phyloP scores from a whole-genome alignment of 2,113 vertebrate genomes.

The Lophius piscatorius region DNA sequence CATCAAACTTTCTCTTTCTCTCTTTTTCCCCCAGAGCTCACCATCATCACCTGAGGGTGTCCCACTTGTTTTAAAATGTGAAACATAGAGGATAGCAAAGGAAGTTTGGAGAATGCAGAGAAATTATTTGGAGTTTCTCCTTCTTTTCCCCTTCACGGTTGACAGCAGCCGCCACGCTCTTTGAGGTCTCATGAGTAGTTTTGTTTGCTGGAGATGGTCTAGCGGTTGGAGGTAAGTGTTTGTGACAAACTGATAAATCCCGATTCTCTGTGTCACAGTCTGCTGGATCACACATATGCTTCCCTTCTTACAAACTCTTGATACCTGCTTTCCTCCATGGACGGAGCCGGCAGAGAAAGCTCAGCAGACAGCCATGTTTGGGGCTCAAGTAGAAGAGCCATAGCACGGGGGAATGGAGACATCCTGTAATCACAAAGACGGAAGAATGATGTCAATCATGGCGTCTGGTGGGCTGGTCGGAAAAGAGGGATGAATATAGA shows the following conservation, averaged over 20 bases:
- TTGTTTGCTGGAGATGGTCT: background rate
- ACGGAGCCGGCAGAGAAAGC: slow-evolving; percentile 16
- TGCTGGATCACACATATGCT: slow-evolving; percentile 26
- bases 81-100: slow-evolving; percentile 7
- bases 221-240: slow-evolving; percentile 26
- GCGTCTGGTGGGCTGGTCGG: slow-evolving; percentile 17
- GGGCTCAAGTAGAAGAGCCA: slow-evolving; percentile 46
- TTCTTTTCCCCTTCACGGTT: background rate
- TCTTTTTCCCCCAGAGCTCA: slow-evolving; percentile 25
- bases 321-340: slow-evolving; percentile 7
- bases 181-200: slow-evolving; percentile 12
- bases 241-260: slow-evolving; percentile 54
- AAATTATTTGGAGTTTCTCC: background rate
- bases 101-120: background rate
- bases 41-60: slow-evolving; percentile 41
- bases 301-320: slow-evolving; percentile 32
- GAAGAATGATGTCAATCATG: slow-evolving; percentile 57
- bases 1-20: slow-evolving; percentile 45
- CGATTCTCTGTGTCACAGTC: slow-evolving; percentile 27
- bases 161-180: slow-evolving; percentile 20
- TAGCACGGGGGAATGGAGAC: slow-evolving; percentile 38
- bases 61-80: slow-evolving; percentile 27
- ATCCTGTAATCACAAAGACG: slow-evolving; percentile 57
- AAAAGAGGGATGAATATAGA: slow-evolving; percentile 21
- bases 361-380: slow-evolving; percentile 34